Base-by-base conservation (phyloP, 2,797 vertebrate genomes). In the Pseudochaenichthys georgianus region DNA sequence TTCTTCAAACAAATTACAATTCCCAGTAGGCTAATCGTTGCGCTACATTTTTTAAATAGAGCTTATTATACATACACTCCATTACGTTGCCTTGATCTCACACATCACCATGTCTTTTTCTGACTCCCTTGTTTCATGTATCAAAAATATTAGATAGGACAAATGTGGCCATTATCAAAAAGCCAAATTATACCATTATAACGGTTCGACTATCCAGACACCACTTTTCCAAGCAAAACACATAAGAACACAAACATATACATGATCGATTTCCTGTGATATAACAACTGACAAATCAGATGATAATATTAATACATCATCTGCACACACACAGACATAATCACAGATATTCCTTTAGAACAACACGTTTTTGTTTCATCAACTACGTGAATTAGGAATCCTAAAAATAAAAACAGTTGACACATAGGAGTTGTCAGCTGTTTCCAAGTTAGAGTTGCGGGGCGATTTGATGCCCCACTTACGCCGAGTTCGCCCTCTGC, bases 401-500 rank as follows among this genome's bases (percentile, higher is more conserved):
- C 19, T 61, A 17, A 50, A 63, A 79, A 23, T 13, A 34, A 21
- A 63, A 55, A 59, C 1, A 3, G 17, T 7, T 70, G 8, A 63
- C 16, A 38, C 53, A 11, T 54, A n/a, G 52, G 21, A 55, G 43
- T 1, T 50, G 58, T 58, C 47, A 21, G 17, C 23, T 50, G 23
- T 67, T 78, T 64, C 34, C 13, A 60, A 34, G 45, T 34, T 65
- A 70, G 48, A 78, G 53, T 52, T 48, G 54, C 70, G 3, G 57
- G 63, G 51, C 38, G 73, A 82, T 70, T 64, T 50, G 66, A 77
- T 89, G 82, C 57, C 82, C 80, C 85, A 95, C 95, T 96, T 95
- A 95, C 94, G 78, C 91, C 4, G 83, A 92, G 88, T 94, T 95
- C 54, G 90, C 92, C 89, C 90, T 94, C 75, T 94, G 94, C 93